Conservation (phyloP, 2,797 vertebrate species). For the Lates japonicus region DNA sequence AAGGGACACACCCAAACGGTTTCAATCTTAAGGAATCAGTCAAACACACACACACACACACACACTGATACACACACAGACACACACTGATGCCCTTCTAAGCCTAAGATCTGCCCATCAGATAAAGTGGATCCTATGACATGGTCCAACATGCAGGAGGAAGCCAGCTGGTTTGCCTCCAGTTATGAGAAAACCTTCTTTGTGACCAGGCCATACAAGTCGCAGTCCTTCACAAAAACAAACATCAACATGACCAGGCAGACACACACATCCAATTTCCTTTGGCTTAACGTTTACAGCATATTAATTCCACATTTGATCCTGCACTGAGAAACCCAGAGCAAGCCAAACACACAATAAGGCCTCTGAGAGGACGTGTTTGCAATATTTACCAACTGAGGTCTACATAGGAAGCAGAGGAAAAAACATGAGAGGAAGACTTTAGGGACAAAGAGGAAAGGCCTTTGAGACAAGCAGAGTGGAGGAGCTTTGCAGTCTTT, state of each 20-base stretch:
- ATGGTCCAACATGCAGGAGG: conserved; percentile 68
- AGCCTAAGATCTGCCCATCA: conserved; percentile 69
- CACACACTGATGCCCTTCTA: conserved; percentile 44
- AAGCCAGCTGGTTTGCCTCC: conserved; percentile 77
- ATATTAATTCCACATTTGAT: conserved; percentile 80
- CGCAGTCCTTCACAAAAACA: conserved; percentile 74
- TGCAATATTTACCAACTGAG: conserved; percentile 66
- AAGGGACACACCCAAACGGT: conserved; percentile 64
- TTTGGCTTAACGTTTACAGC: conserved; percentile 72
- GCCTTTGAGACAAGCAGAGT: conserved; percentile 36
- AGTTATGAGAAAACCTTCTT: conserved; percentile 67
- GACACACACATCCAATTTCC: conserved; percentile 80
- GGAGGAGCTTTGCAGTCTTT: conserved; percentile 45
- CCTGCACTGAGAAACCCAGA: conserved; percentile 64
- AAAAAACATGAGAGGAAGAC: conserved; percentile 43
- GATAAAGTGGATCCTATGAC: conserved; percentile 74
- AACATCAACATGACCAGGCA: conserved; percentile 71
- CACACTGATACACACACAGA: conserved; percentile 23
- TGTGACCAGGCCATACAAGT: conserved; percentile 69
- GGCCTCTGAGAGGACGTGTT: conserved; percentile 59
- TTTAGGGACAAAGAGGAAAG: conserved; percentile 35
- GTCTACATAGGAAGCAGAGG: conserved; percentile 61
- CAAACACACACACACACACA: conserved; percentile 35
- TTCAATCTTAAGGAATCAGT: conserved; percentile 45
- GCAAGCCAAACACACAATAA: conserved; percentile 71